These are phyloP conservation scores for Ischnus inquisitorius DNA, from an alignment of 2,888 invertebrate species.

Conservation along the genomic window DNA sequence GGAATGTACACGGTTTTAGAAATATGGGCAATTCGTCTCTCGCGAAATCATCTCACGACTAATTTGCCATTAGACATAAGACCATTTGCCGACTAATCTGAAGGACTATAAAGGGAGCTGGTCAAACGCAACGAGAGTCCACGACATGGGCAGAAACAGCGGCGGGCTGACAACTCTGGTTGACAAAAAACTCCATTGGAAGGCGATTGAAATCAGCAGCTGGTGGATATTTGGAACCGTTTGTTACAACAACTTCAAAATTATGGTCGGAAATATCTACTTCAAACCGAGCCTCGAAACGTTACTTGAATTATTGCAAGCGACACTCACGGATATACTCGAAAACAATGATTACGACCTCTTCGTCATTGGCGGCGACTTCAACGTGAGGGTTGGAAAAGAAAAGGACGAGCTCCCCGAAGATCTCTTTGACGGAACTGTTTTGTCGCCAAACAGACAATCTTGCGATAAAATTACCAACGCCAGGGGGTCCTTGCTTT, in stretches of 20 bases:
- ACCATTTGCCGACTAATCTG: neutral
- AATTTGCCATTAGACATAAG: neutral
- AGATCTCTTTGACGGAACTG: neutral
- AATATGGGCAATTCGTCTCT: neutral
- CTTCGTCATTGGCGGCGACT: constrained; percentile 33
- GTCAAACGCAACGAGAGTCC: neutral
- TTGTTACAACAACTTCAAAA: neutral
- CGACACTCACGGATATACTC: neutral
- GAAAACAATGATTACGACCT: constrained; percentile 4
- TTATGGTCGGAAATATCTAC: no score
- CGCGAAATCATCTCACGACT: neutral
- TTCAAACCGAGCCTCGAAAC: no score
- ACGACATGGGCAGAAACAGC: neutral
- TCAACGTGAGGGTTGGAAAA: constrained; percentile 30
- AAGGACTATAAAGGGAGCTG: neutral
- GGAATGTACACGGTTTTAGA: neutral
- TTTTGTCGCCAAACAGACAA: neutral
- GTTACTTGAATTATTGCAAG: no score
- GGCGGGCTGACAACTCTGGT: neutral
- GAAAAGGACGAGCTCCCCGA: neutral
- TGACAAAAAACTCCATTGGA: constrained; percentile 1
- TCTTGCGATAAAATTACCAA: neutral
- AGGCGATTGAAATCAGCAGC: neutral
- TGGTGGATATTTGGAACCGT: constrained; percentile 22
- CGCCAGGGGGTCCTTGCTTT: neutral